These are phyloP conservation scores for Heliconius erato DNA, from an alignment of 2,888 invertebrate species.

Conservation along the genomic window DNA sequence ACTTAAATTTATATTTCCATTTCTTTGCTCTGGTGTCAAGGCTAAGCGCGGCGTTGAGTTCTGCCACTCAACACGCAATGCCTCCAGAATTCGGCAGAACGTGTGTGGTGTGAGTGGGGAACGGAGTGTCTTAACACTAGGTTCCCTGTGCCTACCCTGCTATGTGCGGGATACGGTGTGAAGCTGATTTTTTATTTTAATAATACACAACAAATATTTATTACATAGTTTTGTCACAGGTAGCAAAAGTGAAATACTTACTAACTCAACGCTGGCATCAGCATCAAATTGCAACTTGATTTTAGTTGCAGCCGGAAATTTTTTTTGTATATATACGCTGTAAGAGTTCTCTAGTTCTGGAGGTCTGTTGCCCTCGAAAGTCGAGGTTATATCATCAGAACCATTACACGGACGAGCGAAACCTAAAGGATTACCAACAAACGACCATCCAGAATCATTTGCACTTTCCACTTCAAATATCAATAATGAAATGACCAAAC, in stretches of 20 bases:
- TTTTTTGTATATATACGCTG: conserved; percentile 46
- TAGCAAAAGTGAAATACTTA: conserved; percentile 48
- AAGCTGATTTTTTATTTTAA: no score
- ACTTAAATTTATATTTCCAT: no score
- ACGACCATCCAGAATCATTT: conserved; percentile 52
- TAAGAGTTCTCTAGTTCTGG: conserved; percentile 60
- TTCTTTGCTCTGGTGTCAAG: no score
- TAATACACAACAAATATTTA: no score
- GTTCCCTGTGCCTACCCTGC: no score
- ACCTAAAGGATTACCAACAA: conserved; percentile 51
- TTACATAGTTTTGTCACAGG: neutral
- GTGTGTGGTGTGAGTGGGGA: no score
- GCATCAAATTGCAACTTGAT: conserved; percentile 56
- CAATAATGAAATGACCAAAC: neutral
- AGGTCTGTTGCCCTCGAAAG: conserved; percentile 53
- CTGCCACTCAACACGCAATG: no score
- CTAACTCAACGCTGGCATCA: conserved; percentile 55
- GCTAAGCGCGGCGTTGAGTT: no score
- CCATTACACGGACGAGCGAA: conserved; percentile 54
- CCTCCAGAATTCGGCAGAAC: no score
- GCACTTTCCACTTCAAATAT: conserved; percentile 39
- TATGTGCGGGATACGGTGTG: no score
- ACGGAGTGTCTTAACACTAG: no score
- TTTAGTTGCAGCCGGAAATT: conserved; percentile 46
- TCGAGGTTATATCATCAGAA: conserved; percentile 46